These are phyloP conservation scores for Omphaloscelis lunosa DNA, from an alignment of 2,888 invertebrate species.

Conservation along the genomic window DNA sequence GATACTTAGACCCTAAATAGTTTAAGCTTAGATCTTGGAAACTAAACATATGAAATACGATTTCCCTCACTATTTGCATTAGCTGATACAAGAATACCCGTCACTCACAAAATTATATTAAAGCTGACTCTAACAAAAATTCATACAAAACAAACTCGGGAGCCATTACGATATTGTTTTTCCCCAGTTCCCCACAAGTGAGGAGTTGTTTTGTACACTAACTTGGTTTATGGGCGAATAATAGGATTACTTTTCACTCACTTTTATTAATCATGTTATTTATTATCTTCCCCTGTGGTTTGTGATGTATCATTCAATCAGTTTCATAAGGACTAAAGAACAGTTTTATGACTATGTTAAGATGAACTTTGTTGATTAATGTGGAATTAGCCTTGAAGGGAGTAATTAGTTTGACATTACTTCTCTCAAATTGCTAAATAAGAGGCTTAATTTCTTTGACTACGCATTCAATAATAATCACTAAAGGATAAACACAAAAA, in stretches of 20 bases:
- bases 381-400: background rate
- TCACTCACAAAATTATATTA: slow-evolving; percentile 51
- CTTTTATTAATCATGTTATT: slow-evolving; percentile 50
- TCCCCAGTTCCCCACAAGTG: slow-evolving; percentile 56
- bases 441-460: background rate
- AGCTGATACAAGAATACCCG: slow-evolving; percentile 36
- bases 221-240: slow-evolving; percentile 63
- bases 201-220: slow-evolving; percentile 55
- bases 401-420: background rate
- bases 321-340: background rate
- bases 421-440: background rate
- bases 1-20: background rate
- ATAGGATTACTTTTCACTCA: slow-evolving; percentile 62
- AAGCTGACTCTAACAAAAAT: slow-evolving; percentile 46
- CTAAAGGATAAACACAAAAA: background rate
- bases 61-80: slow-evolving; percentile 23
- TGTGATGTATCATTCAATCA: slow-evolving; percentile 51
- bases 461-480: background rate
- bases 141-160: slow-evolving; percentile 61
- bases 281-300: slow-evolving; percentile 38
- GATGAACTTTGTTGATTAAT: background rate
- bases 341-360: background rate
- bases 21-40: background rate
- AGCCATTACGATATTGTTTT: slow-evolving; percentile 72
- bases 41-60: slow-evolving; percentile 2